phyloP scores from a whole-genome alignment of 2,113 vertebrate genomes.

The Oryzias javanicus region DNA sequence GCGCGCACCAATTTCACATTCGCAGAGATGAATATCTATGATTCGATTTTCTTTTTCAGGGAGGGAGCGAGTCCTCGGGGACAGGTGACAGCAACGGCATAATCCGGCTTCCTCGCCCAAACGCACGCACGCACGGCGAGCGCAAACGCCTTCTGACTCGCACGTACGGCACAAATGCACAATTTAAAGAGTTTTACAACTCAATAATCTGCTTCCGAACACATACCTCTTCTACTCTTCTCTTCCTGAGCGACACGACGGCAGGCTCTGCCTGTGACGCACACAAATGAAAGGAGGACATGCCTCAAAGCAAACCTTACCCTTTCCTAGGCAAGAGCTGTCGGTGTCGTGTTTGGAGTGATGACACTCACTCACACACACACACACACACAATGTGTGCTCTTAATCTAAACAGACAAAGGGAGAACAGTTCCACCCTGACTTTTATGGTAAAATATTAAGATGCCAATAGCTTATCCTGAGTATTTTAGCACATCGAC shows the following conservation, averaged over 20 bases:
- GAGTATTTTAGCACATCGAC: too few species aligned
- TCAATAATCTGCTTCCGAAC: slow-evolving; percentile 67
- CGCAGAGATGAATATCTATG: slow-evolving; percentile 63
- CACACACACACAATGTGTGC: neutral
- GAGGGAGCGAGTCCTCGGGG: slow-evolving; percentile 49
- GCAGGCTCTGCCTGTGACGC: slow-evolving; percentile 46
- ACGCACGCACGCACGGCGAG: slow-evolving; percentile 31
- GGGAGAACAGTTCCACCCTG: too few species aligned
- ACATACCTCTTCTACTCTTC: slow-evolving; percentile 43
- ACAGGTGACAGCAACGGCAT: slow-evolving; percentile 47
- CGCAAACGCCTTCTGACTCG: slow-evolving; percentile 3
- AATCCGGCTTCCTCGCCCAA: slow-evolving; percentile 37
- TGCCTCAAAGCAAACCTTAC: slow-evolving; percentile 37
- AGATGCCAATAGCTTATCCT: too few species aligned
- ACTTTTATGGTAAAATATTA: too few species aligned
- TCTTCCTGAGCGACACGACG: slow-evolving; percentile 39
- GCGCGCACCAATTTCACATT: slow-evolving; percentile 54
- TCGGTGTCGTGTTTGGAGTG: slow-evolving; percentile 11
- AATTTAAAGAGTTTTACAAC: slow-evolving; percentile 66
- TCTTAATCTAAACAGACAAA: slow-evolving; percentile 22
- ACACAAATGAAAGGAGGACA: slow-evolving; percentile 13
- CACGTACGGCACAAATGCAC: slow-evolving; percentile 16
- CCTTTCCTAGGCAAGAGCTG: slow-evolving; percentile 30
- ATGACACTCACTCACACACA: neutral
- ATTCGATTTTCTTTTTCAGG: slow-evolving; percentile 49